A percentile compares a stretch with the other conserved stretches of the same genome.
phyloP scores from a whole-genome alignment of 1,140 invertebrate species.

The Drosophila bocki region DNA sequence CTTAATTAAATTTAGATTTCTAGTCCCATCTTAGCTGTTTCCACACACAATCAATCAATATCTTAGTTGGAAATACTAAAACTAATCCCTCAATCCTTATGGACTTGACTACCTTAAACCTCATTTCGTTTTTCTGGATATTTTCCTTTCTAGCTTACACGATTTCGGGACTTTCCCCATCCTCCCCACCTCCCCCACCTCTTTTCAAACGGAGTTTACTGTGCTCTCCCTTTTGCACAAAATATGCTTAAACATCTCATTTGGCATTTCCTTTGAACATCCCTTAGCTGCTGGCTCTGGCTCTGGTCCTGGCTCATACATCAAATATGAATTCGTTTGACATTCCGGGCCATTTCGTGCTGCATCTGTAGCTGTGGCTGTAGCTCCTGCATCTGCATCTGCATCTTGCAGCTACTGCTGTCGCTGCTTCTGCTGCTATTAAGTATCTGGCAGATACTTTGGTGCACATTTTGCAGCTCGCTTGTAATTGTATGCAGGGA shows the following conservation, averaged over 20 bases:
- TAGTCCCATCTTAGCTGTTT: too few species aligned
- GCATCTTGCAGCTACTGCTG: slow-evolving; percentile 4
- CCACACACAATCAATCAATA: not conserved
- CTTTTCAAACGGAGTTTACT: slow-evolving; percentile 21
- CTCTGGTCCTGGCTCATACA: slow-evolving; percentile 33
- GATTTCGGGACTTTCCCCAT: not conserved
- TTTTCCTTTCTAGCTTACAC: slow-evolving; percentile 2
- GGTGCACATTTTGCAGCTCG: slow-evolving; percentile 78
- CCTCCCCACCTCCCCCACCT: not conserved
- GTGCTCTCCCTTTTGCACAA: slow-evolving; percentile 7
- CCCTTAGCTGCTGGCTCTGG: slow-evolving; percentile 27
- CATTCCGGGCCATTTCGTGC: slow-evolving; percentile 54
- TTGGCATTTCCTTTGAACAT: slow-evolving; percentile 55
- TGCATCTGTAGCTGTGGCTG: slow-evolving; percentile 7
- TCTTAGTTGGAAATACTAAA: not conserved
- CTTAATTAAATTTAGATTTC: too few species aligned
- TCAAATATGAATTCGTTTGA: slow-evolving; percentile 58
- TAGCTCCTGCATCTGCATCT: slow-evolving; percentile 8
- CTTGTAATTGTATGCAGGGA: slow-evolving; percentile 75
- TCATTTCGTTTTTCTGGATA: not conserved
- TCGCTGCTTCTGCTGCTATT: slow-evolving; percentile 53
- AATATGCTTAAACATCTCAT: slow-evolving; percentile 53
- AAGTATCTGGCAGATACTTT: slow-evolving; percentile 81
- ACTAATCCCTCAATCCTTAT: not conserved
- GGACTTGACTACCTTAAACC: not conserved